Evolutionary conservation across 2,888 invertebrate genomes (phyloP).

Genomic region (Lasioglossum leucozonium): DNA sequence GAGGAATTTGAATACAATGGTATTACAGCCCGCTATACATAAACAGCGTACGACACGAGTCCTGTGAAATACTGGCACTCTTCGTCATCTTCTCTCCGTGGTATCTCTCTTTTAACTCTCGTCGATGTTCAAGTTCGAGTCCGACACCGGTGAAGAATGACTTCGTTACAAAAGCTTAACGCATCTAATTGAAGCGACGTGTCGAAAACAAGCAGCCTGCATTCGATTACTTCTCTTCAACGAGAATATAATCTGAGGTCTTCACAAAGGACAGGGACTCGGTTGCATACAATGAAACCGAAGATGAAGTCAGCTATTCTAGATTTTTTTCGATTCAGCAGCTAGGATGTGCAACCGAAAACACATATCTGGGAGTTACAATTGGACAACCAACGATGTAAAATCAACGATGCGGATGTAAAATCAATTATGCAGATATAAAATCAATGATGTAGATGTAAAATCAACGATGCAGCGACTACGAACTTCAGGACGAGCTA

Average conservation of each 20-base stretch:
- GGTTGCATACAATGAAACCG: background rate
- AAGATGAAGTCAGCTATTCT: background rate
- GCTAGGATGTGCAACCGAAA: background rate
- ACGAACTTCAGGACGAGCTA: no score
- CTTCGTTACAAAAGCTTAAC: background rate
- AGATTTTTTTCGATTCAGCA: background rate
- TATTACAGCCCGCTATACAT: background rate
- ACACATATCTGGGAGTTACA: no score
- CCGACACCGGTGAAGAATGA: background rate
- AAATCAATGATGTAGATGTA: no score
- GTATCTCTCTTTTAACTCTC: background rate
- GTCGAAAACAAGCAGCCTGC: background rate
- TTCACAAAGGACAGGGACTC: background rate
- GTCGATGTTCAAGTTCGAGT: background rate
- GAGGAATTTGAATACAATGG: conserved; percentile 13
- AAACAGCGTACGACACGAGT: background rate
- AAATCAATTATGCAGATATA: no score
- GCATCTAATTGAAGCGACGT: background rate
- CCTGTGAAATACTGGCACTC: background rate
- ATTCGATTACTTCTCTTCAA: background rate
- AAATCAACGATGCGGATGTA: no score
- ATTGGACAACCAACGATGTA: no score
- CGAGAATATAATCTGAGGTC: background rate
- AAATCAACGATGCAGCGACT: no score
- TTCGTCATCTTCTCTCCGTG: background rate